phyloP scores from a whole-genome alignment of 1,140 invertebrate species.

The Eurosta solidaginis region DNA sequence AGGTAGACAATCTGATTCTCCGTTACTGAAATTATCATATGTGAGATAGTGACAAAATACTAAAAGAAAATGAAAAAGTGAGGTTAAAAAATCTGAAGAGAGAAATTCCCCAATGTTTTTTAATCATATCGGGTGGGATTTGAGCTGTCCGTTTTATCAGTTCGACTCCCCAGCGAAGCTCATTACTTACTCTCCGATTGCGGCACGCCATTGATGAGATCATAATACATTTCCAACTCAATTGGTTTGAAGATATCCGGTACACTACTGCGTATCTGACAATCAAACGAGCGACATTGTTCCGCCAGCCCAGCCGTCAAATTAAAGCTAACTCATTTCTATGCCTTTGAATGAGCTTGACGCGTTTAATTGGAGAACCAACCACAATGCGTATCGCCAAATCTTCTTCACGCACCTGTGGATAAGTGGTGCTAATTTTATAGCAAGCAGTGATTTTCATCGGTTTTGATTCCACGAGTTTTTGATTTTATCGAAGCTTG shows the following conservation, averaged over 20 bases:
- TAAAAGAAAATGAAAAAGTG: conserved; percentile 59
- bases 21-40: conserved; percentile 55
- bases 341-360: conserved; percentile 43
- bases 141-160: too few relatives aligned
- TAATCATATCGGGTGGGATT: too few relatives aligned
- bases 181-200: conserved; percentile 44
- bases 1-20: conserved; percentile 61
- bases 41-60: conserved; percentile 51
- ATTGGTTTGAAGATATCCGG: conserved; percentile 60
- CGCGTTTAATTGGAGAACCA: conserved; percentile 51
- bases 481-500: conserved; percentile 59
- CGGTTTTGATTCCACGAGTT: conserved; percentile 61
- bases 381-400: conserved; percentile 45
- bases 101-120: too few relatives aligned
- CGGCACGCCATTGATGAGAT: conserved; percentile 49
- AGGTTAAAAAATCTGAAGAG: too few relatives aligned
- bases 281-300: conserved; percentile 48
- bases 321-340: conserved; percentile 50
- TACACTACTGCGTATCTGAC: conserved; percentile 46
- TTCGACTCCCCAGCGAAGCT: too few relatives aligned
- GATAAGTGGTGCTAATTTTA: conserved; percentile 47
- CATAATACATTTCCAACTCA: conserved; percentile 57
- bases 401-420: conserved; percentile 45
- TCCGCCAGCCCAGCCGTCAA: conserved; percentile 37
- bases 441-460: conserved; percentile 62